Conservation (phyloP, 2,888 invertebrate genomes). For the Cryptops parisi region DNA sequence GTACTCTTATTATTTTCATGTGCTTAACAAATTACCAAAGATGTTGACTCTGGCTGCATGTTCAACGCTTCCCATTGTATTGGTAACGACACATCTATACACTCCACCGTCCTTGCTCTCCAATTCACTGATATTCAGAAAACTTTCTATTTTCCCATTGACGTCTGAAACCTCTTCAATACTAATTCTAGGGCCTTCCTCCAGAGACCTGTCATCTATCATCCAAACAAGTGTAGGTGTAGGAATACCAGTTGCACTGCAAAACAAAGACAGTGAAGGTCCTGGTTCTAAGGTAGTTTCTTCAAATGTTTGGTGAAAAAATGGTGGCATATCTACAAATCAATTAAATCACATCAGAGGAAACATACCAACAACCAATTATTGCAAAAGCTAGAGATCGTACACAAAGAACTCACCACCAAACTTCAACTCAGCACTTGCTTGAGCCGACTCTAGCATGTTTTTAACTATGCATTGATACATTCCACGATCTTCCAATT, state of each 20-base stretch:
- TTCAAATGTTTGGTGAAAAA: conserved; percentile 24
- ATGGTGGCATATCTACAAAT: conserved; percentile 31
- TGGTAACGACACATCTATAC: conserved; percentile 66
- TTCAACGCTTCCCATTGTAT: conserved; percentile 50
- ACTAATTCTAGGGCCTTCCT: conserved; percentile 14
- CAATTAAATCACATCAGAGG: no score
- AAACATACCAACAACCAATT: no score
- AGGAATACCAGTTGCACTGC: conserved; percentile 24
- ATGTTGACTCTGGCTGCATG: conserved; percentile 77
- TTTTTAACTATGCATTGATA: conserved; percentile 21
- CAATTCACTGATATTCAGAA: conserved; percentile 69
- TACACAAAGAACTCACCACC: conserved; percentile 27
- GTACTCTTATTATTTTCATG: no score
- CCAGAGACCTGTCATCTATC: conserved; percentile 27
- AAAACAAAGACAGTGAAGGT: conserved; percentile 23
- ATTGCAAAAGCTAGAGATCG: no score
- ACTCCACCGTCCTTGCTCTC: conserved; percentile 84
- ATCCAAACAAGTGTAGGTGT: conserved; percentile 25
- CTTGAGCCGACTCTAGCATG: conserved; percentile 26
- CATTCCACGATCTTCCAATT: conserved; percentile 14
- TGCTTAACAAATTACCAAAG: conserved; percentile 42
- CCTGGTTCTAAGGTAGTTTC: conserved; percentile 21
- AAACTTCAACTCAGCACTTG: conserved; percentile 27
- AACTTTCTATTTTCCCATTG: conserved; percentile 12
- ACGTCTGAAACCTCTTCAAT: conserved; percentile 6